phyloP scores from a whole-genome alignment of 2,888 invertebrate genomes.

The Oligia latruncula region DNA sequence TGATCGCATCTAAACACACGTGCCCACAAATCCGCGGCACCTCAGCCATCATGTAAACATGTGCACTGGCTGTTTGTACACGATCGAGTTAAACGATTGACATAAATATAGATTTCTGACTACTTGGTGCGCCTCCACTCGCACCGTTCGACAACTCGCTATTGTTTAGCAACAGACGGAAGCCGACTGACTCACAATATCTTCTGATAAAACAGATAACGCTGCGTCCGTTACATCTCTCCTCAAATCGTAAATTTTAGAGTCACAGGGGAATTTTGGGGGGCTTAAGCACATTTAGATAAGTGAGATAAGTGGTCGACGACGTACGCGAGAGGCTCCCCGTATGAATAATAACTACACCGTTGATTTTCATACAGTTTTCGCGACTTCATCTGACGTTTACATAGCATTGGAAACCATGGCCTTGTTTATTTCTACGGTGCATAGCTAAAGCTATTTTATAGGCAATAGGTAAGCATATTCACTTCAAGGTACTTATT shows the following conservation, averaged over 20 bases:
- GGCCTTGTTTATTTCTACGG: conserved; percentile 39
- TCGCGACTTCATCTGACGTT: conserved; percentile 38
- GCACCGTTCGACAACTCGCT: conserved; percentile 71
- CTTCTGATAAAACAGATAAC: conserved; percentile 88
- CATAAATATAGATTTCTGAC: conserved; percentile 67
- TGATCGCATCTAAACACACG: conserved; percentile 72
- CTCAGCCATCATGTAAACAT: conserved; percentile 63
- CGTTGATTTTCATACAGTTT: conserved; percentile 43
- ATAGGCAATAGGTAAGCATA: not conserved
- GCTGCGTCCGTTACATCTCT: conserved; percentile 85
- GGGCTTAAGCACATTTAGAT: conserved; percentile 89
- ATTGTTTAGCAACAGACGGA: conserved; percentile 78
- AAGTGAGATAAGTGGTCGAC: conserved; percentile 87
- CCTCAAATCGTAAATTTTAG: conserved; percentile 87
- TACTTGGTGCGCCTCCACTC: conserved; percentile 43
- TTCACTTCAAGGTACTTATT: not conserved
- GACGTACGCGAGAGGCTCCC: conserved; percentile 77
- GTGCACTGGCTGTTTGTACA: conserved; percentile 66
- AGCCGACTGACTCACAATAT: conserved; percentile 79
- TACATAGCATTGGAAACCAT: conserved; percentile 27
- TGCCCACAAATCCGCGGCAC: conserved; percentile 65
- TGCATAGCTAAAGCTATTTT: not conserved
- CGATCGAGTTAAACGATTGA: conserved; percentile 66
- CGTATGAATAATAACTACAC: conserved; percentile 74
- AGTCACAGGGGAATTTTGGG: conserved; percentile 87